Percentiles rank a stretch among this genome's conserved stretches.
phyloP scores from a whole-genome alignment of 2,113 vertebrate genomes.

The Micronisus gabar region DNA sequence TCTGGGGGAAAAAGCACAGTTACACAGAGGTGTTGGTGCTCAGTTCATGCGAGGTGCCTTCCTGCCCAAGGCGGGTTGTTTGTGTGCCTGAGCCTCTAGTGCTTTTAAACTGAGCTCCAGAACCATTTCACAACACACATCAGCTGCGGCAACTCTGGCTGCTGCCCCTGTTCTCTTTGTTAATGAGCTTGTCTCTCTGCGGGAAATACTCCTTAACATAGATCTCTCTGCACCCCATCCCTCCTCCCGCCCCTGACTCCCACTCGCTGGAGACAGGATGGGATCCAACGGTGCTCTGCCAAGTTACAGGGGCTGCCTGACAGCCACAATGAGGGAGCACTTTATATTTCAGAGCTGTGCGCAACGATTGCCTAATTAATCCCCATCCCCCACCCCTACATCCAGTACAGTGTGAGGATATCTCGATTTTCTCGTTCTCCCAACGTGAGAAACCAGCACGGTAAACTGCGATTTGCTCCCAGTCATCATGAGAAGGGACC shows the following conservation, averaged over 20 bases:
- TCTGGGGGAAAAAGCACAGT: background rate
- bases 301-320: background rate
- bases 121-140: background rate
- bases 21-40: background rate
- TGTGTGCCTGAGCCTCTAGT: background rate
- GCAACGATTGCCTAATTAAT: background rate
- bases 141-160: fast-evolving
- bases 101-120: background rate
- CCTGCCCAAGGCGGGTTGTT: fast-evolving
- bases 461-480: fast-evolving
- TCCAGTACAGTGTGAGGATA: background rate
- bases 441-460: fast-evolving
- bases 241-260: background rate
- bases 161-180: background rate
- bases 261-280: background rate
- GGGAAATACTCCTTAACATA: background rate
- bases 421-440: background rate
- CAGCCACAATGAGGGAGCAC: background rate
- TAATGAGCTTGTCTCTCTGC: background rate
- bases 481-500: background rate
- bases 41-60: fast-evolving
- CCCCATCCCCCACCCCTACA: background rate
- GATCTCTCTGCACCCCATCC: background rate
- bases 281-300: background rate
- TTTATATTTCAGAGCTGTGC: background rate